Percentiles rank a stretch among this genome's conserved stretches.
Evolutionary conservation across 2,113 vertebrate genomes (phyloP).

Genomic region (Cephalophus harveyi): DNA sequence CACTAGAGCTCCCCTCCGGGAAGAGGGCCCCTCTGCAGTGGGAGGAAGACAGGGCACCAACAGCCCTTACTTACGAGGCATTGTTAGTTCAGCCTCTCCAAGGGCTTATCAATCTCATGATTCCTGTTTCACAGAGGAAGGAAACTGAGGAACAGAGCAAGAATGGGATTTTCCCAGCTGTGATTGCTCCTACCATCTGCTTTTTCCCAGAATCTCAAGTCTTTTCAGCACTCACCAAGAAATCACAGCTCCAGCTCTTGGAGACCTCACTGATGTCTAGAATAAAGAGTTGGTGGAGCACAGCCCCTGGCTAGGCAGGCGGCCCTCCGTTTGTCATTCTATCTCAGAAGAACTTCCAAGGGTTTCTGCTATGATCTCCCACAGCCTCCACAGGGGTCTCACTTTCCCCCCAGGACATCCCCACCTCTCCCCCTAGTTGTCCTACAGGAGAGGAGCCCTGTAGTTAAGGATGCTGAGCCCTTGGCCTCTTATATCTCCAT

Average conservation of each 20-base stretch:
- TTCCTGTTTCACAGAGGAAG: conserved; percentile 3
- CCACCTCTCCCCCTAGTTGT: not conserved
- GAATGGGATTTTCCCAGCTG: conserved; percentile 45
- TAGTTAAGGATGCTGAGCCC: not conserved
- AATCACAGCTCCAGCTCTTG: not conserved
- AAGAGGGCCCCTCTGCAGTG: no score
- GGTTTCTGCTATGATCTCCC: not conserved
- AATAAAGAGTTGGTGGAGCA: not conserved
- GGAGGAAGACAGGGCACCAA: not conserved
- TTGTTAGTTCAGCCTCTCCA: not conserved
- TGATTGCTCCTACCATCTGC: conserved; percentile 32
- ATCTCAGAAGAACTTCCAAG: not conserved
- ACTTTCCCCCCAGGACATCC: not conserved
- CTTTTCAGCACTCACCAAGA: not conserved
- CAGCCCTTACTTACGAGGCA: not conserved
- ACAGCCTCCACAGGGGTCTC: not conserved
- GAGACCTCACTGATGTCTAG: not conserved
- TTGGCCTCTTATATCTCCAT: not conserved
- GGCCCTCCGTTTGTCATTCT: accelerated
- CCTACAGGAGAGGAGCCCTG: not conserved
- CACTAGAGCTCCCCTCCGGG: not conserved
- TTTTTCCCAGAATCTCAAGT: not conserved
- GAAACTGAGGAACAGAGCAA: conserved; percentile 31
- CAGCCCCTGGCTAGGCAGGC: not conserved
- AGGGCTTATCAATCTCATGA: not conserved